These are phyloP conservation scores for Zele albiditarsus DNA, from an alignment of 2,888 invertebrate genomes.

Conservation along the genomic window DNA sequence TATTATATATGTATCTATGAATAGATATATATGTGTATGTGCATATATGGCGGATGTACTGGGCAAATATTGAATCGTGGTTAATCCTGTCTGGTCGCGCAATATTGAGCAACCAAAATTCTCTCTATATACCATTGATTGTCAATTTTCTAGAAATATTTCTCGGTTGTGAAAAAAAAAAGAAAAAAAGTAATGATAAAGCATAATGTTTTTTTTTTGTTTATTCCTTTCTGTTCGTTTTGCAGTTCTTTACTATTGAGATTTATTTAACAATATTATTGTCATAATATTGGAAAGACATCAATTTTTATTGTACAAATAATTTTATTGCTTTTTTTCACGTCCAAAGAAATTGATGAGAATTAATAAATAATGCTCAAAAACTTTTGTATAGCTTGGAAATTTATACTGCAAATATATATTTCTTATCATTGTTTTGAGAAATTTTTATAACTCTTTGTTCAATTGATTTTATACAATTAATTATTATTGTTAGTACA, in stretches of 20 bases:
- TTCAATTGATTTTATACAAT: no score
- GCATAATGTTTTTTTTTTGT: background rate
- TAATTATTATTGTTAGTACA: no score
- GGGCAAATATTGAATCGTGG: constrained; percentile 49
- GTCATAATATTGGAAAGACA: no score
- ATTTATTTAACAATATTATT: background rate
- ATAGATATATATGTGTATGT: background rate
- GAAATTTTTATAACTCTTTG: no score
- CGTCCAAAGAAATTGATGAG: no score
- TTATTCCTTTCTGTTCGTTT: background rate
- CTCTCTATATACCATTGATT: constrained; percentile 21
- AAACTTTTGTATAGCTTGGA: no score
- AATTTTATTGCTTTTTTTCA: no score
- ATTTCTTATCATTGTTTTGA: no score
- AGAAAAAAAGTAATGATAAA: background rate
- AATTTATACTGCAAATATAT: no score
- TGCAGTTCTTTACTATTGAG: background rate
- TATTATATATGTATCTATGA: background rate
- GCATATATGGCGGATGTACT: constrained; percentile 35
- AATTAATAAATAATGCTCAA: no score
- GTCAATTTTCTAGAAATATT: constrained; percentile 31
- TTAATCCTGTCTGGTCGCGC: constrained; percentile 36
- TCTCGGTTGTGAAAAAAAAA: background rate
- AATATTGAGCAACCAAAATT: constrained; percentile 30
- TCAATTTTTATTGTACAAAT: no score